A percentile compares a stretch with the other conserved stretches of the same genome.
phyloP scores from a whole-genome alignment of 2,888 invertebrate genomes.

The Xanthorhoe spadicearia region DNA sequence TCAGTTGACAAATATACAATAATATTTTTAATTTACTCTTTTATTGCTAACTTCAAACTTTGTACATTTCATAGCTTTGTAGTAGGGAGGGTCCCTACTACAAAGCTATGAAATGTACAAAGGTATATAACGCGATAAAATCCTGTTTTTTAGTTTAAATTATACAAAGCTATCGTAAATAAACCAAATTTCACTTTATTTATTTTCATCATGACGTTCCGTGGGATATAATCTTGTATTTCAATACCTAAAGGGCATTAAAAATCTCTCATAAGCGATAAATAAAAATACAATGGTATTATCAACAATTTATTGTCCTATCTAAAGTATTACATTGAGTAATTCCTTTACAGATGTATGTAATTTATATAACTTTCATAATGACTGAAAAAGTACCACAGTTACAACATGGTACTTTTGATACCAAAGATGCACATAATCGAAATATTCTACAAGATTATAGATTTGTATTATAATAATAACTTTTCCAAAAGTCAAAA shows the following conservation, averaged over 20 bases:
- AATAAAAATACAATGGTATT: background rate
- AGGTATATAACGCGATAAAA: too few relatives aligned
- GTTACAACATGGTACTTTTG: too few relatives aligned
- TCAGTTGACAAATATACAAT: slow-evolving; percentile 83
- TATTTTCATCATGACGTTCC: too few relatives aligned
- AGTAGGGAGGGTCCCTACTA: too few relatives aligned
- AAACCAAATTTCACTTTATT: too few relatives aligned
- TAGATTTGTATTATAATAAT: background rate
- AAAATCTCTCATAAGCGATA: too few relatives aligned
- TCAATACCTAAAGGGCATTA: too few relatives aligned
- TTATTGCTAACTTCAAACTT: slow-evolving; percentile 5
- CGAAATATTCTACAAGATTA: background rate
- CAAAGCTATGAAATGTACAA: too few relatives aligned
- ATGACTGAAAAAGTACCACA: background rate
- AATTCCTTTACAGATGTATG: background rate
- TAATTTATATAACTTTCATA: background rate
- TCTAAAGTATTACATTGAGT: background rate
- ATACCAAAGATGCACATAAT: background rate
- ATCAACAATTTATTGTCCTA: background rate
- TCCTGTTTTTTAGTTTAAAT: too few relatives aligned
- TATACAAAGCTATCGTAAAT: too few relatives aligned
- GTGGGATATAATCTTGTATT: too few relatives aligned
- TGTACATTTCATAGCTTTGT: too few relatives aligned
- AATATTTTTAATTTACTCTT: slow-evolving; percentile 66
- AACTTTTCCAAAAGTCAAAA: background rate